Percentiles rank a stretch among this genome's conserved stretches.
These are phyloP conservation scores for Melanocharis versteri DNA, from an alignment of 2,113 vertebrate species.

Conservation along the genomic window DNA sequence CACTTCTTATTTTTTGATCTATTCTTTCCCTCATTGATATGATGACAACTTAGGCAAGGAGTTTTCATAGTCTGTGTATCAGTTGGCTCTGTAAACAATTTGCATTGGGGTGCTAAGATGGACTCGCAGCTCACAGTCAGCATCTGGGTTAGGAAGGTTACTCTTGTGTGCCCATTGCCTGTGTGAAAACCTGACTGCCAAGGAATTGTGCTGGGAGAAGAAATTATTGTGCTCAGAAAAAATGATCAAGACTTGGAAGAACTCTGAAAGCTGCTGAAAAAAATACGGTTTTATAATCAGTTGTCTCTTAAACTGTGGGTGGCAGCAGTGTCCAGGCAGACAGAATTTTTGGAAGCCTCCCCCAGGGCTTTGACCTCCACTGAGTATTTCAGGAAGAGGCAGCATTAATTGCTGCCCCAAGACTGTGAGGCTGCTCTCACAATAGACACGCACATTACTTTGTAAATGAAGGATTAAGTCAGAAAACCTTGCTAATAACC, in stretches of 20 bases:
- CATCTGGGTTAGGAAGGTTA: neutral
- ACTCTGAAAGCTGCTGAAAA: neutral
- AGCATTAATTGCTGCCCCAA: conserved; percentile 23
- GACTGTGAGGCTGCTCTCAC: neutral
- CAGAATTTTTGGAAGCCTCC: neutral
- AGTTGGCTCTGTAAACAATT: neutral
- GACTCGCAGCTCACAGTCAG: fast-evolving
- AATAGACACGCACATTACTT: neutral
- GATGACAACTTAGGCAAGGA: neutral
- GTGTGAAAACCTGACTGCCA: neutral
- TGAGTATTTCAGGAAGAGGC: conserved; percentile 14
- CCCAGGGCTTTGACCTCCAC: neutral
- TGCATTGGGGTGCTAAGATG: neutral
- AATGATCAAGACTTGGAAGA: neutral
- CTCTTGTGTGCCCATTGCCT: neutral
- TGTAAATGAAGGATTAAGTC: conserved; percentile 47
- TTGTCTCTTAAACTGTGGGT: conserved; percentile 34
- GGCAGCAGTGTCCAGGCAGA: conserved; percentile 31
- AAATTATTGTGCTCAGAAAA: neutral
- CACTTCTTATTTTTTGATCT: fast-evolving
- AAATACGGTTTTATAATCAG: neutral
- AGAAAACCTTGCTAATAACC: conserved; percentile 35
- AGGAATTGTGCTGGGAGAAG: neutral
- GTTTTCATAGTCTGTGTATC: neutral
- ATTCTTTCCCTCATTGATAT: neutral